Base-by-base conservation (phyloP, 2,888 invertebrate genomes). In the Lochmaea capreae region DNA sequence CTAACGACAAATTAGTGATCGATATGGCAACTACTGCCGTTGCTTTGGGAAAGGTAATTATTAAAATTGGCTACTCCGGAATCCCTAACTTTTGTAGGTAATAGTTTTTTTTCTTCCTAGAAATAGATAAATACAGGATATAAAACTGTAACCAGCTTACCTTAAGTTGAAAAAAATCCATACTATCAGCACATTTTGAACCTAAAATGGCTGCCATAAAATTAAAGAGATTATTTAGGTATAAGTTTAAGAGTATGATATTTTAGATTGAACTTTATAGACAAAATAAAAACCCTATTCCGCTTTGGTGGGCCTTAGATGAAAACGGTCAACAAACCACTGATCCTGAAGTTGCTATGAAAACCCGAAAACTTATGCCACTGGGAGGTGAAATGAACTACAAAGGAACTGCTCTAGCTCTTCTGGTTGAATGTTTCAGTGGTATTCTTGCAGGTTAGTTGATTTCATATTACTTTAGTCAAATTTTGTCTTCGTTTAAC, bases 1-100 rank as follows among this genome's bases (percentile, higher is more conserved):
- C 91, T 11, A 90, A 90, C 0, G 97, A 97, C 83, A 89, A 90
- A 39, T 96, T 97, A 86, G 91, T 95, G 10, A 87, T 98, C 68
- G 98, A 98, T 85, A 97, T 98, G 97, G 97, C 98, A 0, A 97
- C 98, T 0, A 95, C 97, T 0, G 92, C 95, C 0, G 97, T 96
- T 0, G 95, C 98, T 2, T 89, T 97, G n/a, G 98, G 98, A 52
- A 98, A 98, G 89, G 93, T 93, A 85, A 81, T 11, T 46, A 14
- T 10, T 46, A 12, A 33, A 33, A 33, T 33, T 33, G 26, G 1
- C 3, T 26, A 26, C 26, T 26, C 26, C 26, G 1, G 26, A 26
- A 26, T 26, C 26, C 5, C 3, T 5, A 0, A 33, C 33, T 33
- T 33, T 5, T 33, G 33, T 33, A 4, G 5, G 4, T 33, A 33